Conservation (phyloP, 2,113 vertebrate genomes). For the Cephalopholis sonnerati region DNA sequence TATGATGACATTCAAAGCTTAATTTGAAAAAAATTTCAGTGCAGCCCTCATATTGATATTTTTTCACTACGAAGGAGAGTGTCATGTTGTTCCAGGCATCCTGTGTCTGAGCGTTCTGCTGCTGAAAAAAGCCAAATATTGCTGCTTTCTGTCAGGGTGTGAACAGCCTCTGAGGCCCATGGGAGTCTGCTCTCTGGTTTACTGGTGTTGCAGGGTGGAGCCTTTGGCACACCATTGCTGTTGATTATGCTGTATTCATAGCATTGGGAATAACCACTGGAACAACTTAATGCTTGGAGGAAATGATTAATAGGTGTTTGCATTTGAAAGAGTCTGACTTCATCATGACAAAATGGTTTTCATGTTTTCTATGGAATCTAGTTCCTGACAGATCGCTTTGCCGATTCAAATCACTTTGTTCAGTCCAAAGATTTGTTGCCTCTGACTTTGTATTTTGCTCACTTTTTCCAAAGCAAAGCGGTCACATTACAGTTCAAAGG, state of each 20-base stretch:
- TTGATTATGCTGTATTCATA: constrained; percentile 18
- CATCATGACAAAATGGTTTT: constrained; percentile 1
- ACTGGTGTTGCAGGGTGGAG: constrained; percentile 24
- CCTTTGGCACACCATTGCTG: not conserved
- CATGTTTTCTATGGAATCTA: constrained; percentile 9
- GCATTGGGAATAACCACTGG: not conserved
- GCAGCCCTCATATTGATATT: not conserved
- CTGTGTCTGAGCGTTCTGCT: not conserved
- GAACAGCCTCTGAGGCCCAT: not conserved
- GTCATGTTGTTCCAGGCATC: not conserved
- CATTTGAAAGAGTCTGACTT: not conserved
- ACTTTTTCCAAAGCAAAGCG: not conserved
- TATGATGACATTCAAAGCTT: too few relatives aligned
- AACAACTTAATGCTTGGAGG: constrained; percentile 1
- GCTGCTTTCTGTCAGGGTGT: constrained; percentile 29
- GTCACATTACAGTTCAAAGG: not conserved
- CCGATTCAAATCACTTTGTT: not conserved
- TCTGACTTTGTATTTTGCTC: not conserved
- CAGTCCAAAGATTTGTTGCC: not conserved
- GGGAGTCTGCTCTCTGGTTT: constrained; percentile 22
- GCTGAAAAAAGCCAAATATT: not conserved
- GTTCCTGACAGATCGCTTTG: not conserved
- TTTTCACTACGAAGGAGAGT: not conserved
- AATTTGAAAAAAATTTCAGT: too few relatives aligned
- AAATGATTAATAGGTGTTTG: constrained; percentile 23